phyloP scores from a whole-genome alignment of 2,113 vertebrate genomes.

The Leucopsar rothschildi region DNA sequence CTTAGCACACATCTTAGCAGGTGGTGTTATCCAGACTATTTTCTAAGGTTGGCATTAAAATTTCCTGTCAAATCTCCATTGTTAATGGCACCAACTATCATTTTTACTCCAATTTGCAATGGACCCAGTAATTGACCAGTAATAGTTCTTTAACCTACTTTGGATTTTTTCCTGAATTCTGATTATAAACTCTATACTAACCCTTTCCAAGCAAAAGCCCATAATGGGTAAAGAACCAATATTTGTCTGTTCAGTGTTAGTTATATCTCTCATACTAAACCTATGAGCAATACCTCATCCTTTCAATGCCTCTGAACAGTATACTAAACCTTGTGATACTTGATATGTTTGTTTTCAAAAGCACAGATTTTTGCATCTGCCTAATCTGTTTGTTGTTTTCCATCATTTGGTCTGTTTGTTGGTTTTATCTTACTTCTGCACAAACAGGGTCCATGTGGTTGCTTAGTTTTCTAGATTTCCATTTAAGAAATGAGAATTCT shows the following conservation, averaged over 20 bases:
- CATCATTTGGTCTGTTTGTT: neutral
- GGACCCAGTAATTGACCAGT: neutral
- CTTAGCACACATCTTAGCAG: neutral
- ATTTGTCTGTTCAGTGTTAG: neutral
- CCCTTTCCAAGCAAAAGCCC: neutral
- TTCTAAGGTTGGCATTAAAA: neutral
- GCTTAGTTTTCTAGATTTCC: neutral
- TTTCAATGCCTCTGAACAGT: neutral
- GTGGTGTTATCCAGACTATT: neutral
- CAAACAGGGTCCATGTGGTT: neutral
- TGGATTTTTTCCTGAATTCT: neutral
- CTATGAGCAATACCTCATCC: neutral
- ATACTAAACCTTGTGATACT: neutral
- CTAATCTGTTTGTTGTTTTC: neutral
- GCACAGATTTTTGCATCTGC: neutral
- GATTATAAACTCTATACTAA: neutral
- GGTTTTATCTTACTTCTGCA: neutral
- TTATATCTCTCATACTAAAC: neutral
- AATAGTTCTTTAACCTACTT: neutral
- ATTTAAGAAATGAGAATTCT: neutral
- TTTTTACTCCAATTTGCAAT: neutral
- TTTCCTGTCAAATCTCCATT: neutral
- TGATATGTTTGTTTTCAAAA: conserved; percentile 24
- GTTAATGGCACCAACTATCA: neutral
- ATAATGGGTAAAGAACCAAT: neutral